These are phyloP conservation scores for Molossus molossus DNA, from an alignment of 2,797 vertebrate genomes.

Conservation along the genomic window DNA sequence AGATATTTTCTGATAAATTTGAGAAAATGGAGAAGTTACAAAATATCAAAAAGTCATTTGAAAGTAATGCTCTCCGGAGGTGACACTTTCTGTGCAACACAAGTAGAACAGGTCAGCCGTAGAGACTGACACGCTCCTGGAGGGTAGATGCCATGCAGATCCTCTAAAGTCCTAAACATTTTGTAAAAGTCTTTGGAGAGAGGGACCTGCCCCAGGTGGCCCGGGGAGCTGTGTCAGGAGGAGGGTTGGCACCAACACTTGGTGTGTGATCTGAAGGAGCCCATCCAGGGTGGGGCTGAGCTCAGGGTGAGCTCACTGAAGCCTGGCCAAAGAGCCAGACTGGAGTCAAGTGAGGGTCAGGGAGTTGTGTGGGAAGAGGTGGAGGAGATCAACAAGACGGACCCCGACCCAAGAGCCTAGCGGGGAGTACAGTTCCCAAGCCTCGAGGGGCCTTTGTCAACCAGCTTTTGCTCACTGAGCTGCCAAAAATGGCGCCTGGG, in stretches of 20 bases:
- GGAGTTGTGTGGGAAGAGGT: background rate
- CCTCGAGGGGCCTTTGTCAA: background rate
- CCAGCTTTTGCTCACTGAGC: background rate
- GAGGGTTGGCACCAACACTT: background rate
- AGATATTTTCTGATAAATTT: background rate
- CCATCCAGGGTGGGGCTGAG: accelerated
- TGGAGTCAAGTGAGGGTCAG: background rate
- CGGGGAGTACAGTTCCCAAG: background rate
- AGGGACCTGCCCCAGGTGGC: background rate
- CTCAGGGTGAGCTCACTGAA: background rate
- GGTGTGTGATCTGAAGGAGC: background rate
- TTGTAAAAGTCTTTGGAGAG: background rate
- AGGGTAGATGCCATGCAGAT: background rate
- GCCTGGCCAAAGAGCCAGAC: background rate
- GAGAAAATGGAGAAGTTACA: accelerated
- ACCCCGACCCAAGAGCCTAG: background rate
- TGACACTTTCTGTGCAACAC: background rate
- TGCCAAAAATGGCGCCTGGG: background rate
- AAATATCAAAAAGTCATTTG: background rate
- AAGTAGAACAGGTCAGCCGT: background rate
- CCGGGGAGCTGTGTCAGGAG: background rate
- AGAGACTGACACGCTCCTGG: background rate
- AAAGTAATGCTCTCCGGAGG: background rate
- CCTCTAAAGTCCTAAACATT: too few species aligned
- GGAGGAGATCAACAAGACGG: background rate